A percentile compares a stretch with the other conserved stretches of the same genome.
These are phyloP conservation scores for Etheostoma perlongum DNA, from an alignment of 2,797 vertebrate species.

Conservation along the genomic window DNA sequence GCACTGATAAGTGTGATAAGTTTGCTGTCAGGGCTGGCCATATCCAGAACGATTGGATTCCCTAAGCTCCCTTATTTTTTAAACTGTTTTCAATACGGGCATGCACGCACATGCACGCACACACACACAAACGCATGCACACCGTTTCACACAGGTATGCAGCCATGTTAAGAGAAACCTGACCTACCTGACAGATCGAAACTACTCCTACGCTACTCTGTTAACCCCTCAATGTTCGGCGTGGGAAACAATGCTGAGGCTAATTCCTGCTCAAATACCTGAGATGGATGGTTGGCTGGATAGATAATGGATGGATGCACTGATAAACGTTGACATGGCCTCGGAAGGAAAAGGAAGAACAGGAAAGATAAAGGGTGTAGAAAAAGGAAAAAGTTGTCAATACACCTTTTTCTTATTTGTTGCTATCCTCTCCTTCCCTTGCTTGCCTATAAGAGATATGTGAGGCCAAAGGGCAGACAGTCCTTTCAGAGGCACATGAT, in stretches of 20 bases:
- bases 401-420: constrained; percentile 57
- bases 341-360: constrained; percentile 11
- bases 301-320: constrained; percentile 42
- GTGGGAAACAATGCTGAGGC: constrained; percentile 89
- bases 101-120: constrained; percentile 33
- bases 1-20: not conserved
- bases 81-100: constrained; percentile 77
- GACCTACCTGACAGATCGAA: constrained; percentile 95
- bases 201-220: constrained; percentile 90
- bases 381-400: constrained; percentile 60
- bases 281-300: constrained; percentile 57
- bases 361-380: constrained; percentile 40
- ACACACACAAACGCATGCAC: constrained; percentile 14
- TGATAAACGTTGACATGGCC: constrained; percentile 51
- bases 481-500: constrained; percentile 81
- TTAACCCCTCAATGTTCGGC: constrained; percentile 84
- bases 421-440: constrained; percentile 50
- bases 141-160: constrained; percentile 84
- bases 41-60: constrained; percentile 89
- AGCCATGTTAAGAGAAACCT: constrained; percentile 91
- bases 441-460: constrained; percentile 67
- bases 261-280: constrained; percentile 83
- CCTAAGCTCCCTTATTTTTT: constrained; percentile 69
- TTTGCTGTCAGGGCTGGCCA: constrained; percentile 83
- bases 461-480: constrained; percentile 75